phyloP scores from a whole-genome alignment of 2,797 vertebrate species.

The Sebastes diploproa region DNA sequence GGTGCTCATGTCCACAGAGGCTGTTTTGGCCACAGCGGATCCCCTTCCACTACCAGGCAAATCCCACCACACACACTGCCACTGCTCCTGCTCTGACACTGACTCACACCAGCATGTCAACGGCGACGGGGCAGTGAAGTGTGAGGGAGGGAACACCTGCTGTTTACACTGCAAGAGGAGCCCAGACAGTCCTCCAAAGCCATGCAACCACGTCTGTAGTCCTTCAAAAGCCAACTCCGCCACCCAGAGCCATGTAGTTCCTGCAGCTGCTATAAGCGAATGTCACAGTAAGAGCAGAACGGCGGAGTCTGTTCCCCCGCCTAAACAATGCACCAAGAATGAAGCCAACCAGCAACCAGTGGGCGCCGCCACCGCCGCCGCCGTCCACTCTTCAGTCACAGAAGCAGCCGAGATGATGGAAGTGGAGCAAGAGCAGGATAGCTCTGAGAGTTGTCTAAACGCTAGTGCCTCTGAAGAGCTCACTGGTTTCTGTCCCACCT shows the following conservation, averaged over 20 bases:
- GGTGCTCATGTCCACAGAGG: conserved; percentile 83
- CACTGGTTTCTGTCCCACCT: conserved; percentile 49
- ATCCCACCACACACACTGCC: conserved; percentile 78
- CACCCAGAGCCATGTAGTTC: conserved; percentile 69
- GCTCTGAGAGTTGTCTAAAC: conserved; percentile 34
- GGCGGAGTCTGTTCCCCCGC: conserved; percentile 51
- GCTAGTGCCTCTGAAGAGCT: conserved; percentile 56
- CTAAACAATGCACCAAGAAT: conserved; percentile 57
- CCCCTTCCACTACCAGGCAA: conserved; percentile 71
- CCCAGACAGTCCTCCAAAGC: conserved; percentile 79
- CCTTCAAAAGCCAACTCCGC: conserved; percentile 73
- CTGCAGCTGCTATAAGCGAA: conserved; percentile 62
- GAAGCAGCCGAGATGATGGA: conserved; percentile 55
- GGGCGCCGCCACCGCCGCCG: conserved; percentile 59
- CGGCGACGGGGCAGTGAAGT: conserved; percentile 79
- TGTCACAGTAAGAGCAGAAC: conserved; percentile 70
- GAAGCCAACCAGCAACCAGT: conserved; percentile 74
- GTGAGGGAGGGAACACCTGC: conserved; percentile 82
- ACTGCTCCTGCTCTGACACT: conserved; percentile 76
- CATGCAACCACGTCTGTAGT: conserved; percentile 79
- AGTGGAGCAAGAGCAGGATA: conserved; percentile 40
- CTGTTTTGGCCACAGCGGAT: conserved; percentile 74
- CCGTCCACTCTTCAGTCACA: conserved; percentile 67
- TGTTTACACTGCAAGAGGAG: conserved; percentile 84
- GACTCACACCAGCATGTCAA: conserved; percentile 82